A percentile compares a stretch with the other conserved stretches of the same genome.
Conservation (phyloP, 2,888 invertebrate genomes). For the Diplolepis rosae region DNA sequence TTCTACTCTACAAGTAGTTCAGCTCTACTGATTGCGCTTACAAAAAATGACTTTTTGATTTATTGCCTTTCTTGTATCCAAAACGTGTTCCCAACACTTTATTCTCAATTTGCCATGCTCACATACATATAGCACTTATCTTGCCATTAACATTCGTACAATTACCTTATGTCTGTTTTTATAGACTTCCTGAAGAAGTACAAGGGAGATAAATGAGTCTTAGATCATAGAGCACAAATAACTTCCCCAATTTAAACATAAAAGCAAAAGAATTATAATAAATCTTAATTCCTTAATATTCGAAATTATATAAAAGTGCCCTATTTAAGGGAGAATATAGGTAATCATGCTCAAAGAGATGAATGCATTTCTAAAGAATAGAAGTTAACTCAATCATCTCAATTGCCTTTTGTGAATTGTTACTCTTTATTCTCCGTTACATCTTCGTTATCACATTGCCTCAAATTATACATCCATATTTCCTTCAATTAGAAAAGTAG, state of each 20-base stretch:
- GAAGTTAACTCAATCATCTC: too few species aligned
- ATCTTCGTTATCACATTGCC: neutral
- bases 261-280: neutral
- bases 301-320: too few species aligned
- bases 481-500: conserved; percentile 10
- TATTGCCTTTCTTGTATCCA: neutral
- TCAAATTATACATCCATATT: neutral
- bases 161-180: conserved; percentile 16
- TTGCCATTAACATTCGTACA: conserved; percentile 1
- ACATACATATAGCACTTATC: neutral
- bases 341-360: too few species aligned
- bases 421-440: neutral
- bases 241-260: neutral
- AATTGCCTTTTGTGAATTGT: too few species aligned
- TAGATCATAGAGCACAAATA: neutral
- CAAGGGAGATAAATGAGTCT: neutral
- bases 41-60: neutral
- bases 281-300: too few species aligned
- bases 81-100: conserved; percentile 16
- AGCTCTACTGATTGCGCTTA: conserved; percentile 11
- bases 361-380: too few species aligned
- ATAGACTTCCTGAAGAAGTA: conserved; percentile 24
- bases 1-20: conserved; percentile 8
- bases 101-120: neutral
- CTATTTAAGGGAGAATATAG: too few species aligned